These are phyloP conservation scores for Dromaius novaehollandiae DNA, from an alignment of 2,113 vertebrate species.

Conservation along the genomic window DNA sequence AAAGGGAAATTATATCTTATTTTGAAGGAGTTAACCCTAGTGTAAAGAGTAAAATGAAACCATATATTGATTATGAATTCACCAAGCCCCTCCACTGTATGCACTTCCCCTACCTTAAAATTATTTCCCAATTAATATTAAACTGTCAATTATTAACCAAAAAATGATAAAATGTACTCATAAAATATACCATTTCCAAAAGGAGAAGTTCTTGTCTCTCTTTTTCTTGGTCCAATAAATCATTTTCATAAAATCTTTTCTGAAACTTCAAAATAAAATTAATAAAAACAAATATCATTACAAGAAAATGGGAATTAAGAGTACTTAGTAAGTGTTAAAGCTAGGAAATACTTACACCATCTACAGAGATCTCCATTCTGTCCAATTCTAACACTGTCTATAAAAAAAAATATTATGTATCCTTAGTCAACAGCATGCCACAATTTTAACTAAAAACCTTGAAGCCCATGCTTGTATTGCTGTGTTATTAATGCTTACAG, in stretches of 20 bases:
- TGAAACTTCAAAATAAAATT: constrained; percentile 82
- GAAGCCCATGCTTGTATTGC: neutral
- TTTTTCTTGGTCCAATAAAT: constrained; percentile 92
- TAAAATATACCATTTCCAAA: constrained; percentile 88
- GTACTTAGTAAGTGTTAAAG: neutral
- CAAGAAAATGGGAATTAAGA: constrained; percentile 62
- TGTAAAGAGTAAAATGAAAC: neutral
- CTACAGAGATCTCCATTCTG: constrained; percentile 90
- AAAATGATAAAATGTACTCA: neutral
- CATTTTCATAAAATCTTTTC: constrained; percentile 87
- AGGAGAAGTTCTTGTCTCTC: constrained; percentile 91
- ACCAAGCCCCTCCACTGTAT: neutral
- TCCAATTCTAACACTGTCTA: constrained; percentile 93
- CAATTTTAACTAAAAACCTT: neutral
- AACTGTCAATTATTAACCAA: neutral
- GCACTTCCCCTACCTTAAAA: neutral
- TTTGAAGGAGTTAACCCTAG: neutral
- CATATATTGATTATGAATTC: neutral
- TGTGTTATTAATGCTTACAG: neutral
- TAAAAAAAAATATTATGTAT: constrained; percentile 37
- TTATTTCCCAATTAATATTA: neutral
- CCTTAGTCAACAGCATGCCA: neutral
- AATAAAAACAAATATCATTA: constrained; percentile 45
- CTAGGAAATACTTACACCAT: constrained; percentile 74
- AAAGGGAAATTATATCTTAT: neutral